phyloP scores from a whole-genome alignment of 1,140 invertebrate genomes.

The Aphaenogaster ashmeadi region DNA sequence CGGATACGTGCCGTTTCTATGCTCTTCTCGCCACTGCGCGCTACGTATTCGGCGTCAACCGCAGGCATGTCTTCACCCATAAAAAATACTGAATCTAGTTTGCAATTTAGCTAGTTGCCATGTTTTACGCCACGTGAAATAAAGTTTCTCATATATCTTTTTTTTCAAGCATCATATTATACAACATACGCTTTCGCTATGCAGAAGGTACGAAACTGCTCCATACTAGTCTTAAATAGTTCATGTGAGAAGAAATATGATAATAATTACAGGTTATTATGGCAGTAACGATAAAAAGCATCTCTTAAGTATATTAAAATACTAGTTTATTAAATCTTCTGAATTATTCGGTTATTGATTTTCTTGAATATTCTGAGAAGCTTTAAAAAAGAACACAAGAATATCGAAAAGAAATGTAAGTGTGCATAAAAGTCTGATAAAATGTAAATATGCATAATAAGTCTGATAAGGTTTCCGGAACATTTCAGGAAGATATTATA shows the following conservation, averaged over 20 bases:
- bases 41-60: constrained; percentile 10
- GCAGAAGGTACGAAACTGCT: not conserved
- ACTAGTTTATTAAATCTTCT: not conserved
- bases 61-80: constrained; percentile 30
- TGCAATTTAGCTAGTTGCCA: constrained; percentile 27
- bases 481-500: not conserved
- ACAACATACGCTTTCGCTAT: not conserved
- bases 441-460: not conserved
- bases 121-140: constrained; percentile 18
- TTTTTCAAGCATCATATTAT: not conserved
- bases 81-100: constrained; percentile 46
- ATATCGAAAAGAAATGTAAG: not conserved
- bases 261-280: not conserved
- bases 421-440: not conserved
- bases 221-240: not conserved
- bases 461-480: not conserved
- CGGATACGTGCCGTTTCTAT: constrained; percentile 74
- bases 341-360: not conserved
- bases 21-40: constrained; percentile 23
- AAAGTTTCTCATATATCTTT: not conserved
- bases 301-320: not conserved
- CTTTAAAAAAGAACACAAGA: not conserved
- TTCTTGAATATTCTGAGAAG: not conserved
- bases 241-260: not conserved
- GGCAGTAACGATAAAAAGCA: not conserved